Evolutionary conservation across 2,797 vertebrate genomes (phyloP), one percentile per base, ranked within the genome.

Genomic region (Scleropages formosus): DNA sequence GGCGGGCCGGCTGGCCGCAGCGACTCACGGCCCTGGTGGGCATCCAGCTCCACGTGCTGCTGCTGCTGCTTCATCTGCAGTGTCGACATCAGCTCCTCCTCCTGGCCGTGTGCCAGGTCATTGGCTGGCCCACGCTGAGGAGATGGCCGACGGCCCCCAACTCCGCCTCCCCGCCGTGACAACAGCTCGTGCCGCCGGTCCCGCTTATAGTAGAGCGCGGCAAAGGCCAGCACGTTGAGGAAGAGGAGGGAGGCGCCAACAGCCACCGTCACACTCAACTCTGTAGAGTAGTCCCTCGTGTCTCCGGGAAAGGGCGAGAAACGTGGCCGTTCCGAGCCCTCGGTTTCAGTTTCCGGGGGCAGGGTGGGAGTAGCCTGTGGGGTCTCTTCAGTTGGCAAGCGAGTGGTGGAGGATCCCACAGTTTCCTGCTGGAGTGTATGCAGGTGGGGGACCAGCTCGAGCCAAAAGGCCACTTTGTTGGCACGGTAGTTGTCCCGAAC

Each of bases 401-500:
- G 87, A n/a, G 94, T 93, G 4, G 94, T 94, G 77, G 91, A 86
- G 76, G 92, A 89, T 75, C 84, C 85, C 44, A 91, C 86, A 76
- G 91, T 81, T 15, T 90, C 85, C 0, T 91, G 91, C 65, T 94
- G 93, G 13, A 97, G 90, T 83, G 92, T 94, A 87, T 95, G 95
- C 7, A 97, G 92, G 80, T 96, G 95, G 0, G 96, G 96, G 60
- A 98, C 95, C 56, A 98, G 92, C 89, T 98, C 96, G 60, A 98
- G 90, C 96, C 96, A 98, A 89, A 98, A 98, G 75, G 96, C 95
- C 82, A 98, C 96, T 87, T 98, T 98, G 88, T 97, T 98, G 87
- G 96, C 96, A 0, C 96, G 93, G 84, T 98, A 98, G 88, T 98
- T 96, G 89, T 97, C 96, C 11, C 94, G 90, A 64, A 98, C 94